phyloP scores from a whole-genome alignment of 2,113 vertebrate genomes.

The Petrocephalus microphthalmus region DNA sequence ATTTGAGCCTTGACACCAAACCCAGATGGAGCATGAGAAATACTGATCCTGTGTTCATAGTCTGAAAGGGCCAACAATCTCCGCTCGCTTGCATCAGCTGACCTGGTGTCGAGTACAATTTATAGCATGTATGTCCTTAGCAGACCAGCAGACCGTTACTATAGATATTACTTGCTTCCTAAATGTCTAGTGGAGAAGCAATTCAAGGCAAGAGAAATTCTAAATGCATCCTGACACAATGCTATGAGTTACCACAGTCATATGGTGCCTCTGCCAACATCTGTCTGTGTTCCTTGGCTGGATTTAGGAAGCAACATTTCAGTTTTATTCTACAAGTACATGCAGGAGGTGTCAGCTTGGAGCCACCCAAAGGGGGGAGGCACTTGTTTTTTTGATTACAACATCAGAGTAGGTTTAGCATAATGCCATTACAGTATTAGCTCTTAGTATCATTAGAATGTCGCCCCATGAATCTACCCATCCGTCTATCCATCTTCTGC shows the following conservation, averaged over 20 bases:
- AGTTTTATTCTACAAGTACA: neutral
- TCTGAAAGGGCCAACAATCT: neutral
- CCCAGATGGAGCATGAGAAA: neutral
- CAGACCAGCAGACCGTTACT: neutral
- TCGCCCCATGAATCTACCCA: no score
- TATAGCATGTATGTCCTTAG: neutral
- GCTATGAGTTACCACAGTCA: neutral
- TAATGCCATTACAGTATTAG: neutral
- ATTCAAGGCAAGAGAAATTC: neutral
- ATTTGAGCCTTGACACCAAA: neutral
- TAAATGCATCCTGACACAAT: neutral
- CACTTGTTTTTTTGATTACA: neutral
- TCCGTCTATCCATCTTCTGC: neutral
- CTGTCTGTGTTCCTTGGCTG: neutral
- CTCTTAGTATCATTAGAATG: neutral
- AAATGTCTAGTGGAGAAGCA: neutral
- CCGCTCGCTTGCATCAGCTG: neutral
- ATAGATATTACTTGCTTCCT: neutral
- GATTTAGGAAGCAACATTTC: neutral
- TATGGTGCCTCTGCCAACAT: neutral
- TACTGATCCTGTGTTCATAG: neutral
- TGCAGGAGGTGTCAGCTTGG: neutral
- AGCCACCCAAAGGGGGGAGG: neutral
- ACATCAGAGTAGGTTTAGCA: neutral
- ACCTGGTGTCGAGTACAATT: neutral